phyloP scores from a whole-genome alignment of 2,888 invertebrate species.

The Mesoligia furuncula region DNA sequence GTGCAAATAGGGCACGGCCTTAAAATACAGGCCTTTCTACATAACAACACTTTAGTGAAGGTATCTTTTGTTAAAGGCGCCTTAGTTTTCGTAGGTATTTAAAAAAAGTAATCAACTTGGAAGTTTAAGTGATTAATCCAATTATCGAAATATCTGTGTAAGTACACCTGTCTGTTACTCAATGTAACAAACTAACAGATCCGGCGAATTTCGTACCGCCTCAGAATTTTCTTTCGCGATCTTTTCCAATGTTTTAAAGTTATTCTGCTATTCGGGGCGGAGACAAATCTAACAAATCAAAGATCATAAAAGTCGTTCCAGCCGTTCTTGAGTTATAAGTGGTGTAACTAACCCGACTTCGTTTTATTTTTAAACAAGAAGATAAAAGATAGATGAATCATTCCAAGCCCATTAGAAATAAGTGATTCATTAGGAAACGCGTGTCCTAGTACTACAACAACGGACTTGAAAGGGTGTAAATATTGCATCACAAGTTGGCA shows the following conservation, averaged over 20 bases:
- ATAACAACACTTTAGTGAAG: slow-evolving; percentile 15
- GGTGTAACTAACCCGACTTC: no score
- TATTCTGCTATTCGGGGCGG: no score
- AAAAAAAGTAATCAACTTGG: not conserved
- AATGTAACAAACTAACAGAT: not conserved
- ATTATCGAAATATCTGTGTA: not conserved
- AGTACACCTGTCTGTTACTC: slow-evolving; percentile 13
- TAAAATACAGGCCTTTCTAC: slow-evolving; percentile 28
- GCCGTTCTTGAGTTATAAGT: no score
- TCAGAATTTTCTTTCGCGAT: no score
- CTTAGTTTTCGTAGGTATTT: not conserved
- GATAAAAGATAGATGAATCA: not conserved
- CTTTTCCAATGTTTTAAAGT: no score
- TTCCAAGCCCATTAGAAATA: not conserved
- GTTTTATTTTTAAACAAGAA: no score
- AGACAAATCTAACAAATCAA: no score
- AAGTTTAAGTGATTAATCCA: slow-evolving; percentile 6
- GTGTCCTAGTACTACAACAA: not conserved
- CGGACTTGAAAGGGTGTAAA: not conserved
- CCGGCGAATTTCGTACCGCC: no score
- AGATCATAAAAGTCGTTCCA: no score
- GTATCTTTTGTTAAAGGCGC: not conserved
- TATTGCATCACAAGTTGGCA: not conserved
- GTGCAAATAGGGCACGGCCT: slow-evolving; percentile 42
- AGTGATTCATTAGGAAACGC: slow-evolving; percentile 5